Conservation (phyloP, 2,113 vertebrate genomes). For the Regulus satrapa region DNA sequence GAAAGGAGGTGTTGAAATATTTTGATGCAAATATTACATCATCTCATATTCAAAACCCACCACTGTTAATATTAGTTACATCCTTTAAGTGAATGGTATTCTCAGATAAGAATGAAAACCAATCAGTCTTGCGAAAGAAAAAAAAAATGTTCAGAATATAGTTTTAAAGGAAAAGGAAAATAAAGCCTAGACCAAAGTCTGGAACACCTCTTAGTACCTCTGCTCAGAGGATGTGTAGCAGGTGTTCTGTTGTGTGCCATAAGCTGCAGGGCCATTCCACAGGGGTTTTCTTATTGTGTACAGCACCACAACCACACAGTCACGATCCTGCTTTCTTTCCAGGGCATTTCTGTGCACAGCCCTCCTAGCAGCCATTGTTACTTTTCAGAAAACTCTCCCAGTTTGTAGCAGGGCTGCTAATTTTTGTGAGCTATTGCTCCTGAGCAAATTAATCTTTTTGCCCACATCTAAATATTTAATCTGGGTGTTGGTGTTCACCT, state of each 20-base stretch:
- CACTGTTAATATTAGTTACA: neutral
- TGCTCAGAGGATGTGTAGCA: neutral
- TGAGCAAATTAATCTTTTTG: neutral
- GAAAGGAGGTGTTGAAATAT: neutral
- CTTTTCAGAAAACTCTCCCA: neutral
- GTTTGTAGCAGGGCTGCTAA: neutral
- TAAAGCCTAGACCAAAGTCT: neutral
- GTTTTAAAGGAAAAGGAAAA: neutral
- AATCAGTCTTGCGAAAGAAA: neutral
- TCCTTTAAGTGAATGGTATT: neutral
- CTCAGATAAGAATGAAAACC: neutral
- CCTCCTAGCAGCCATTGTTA: rapidly evolving
- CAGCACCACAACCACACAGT: neutral
- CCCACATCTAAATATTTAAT: neutral
- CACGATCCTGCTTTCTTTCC: neutral
- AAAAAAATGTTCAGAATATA: neutral
- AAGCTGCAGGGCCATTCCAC: neutral
- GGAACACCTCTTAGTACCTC: neutral
- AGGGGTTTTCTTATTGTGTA: neutral
- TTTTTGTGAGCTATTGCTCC: neutral
- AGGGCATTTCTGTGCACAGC: rapidly evolving
- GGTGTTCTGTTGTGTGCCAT: neutral
- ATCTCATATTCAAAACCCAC: neutral
- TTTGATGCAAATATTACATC: neutral
- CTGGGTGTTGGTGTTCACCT: rapidly evolving